phyloP scores from a whole-genome alignment of 2,888 invertebrate species.

The Loripinus fragilis region DNA sequence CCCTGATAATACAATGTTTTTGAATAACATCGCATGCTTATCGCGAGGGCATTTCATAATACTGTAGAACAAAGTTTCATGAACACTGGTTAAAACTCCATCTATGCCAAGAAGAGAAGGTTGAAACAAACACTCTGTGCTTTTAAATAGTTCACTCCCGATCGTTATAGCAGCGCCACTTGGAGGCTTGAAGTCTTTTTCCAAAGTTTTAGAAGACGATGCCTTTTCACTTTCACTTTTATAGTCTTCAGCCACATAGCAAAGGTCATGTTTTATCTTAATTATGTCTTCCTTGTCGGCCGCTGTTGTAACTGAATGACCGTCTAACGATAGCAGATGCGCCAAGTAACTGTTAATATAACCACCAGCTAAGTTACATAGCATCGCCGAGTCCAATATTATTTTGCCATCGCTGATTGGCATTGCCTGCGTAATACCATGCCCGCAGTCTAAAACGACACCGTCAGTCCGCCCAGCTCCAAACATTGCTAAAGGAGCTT shows the following conservation, averaged over 20 bases:
- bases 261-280: constrained; percentile 84
- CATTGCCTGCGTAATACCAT: constrained; percentile 96
- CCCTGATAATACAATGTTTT: constrained; percentile 90
- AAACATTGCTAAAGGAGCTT: constrained; percentile 95
- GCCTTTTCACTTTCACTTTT: constrained; percentile 55
- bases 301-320: constrained; percentile 74
- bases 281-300: constrained; percentile 69
- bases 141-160: constrained; percentile 66
- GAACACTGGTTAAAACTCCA: constrained; percentile 74
- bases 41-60: constrained; percentile 64
- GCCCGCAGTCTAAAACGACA: constrained; percentile 97
- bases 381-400: constrained; percentile 59
- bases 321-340: constrained; percentile 74
- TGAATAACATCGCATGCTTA: constrained; percentile 77
- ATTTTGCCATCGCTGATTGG: constrained; percentile 86
- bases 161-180: not conserved
- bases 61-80: constrained; percentile 76
- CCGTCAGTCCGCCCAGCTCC: constrained; percentile 98
- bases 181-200: not conserved
- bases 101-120: constrained; percentile 87
- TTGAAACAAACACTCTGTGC: constrained; percentile 96
- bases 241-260: constrained; percentile 98
- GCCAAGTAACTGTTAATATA: constrained; percentile 75
- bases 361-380: too few relatives aligned
- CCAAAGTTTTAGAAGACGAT: not conserved